phyloP scores from a whole-genome alignment of 30 jellyfish, hydroid and myxozoan genomes.

The Mastigias papua region DNA sequence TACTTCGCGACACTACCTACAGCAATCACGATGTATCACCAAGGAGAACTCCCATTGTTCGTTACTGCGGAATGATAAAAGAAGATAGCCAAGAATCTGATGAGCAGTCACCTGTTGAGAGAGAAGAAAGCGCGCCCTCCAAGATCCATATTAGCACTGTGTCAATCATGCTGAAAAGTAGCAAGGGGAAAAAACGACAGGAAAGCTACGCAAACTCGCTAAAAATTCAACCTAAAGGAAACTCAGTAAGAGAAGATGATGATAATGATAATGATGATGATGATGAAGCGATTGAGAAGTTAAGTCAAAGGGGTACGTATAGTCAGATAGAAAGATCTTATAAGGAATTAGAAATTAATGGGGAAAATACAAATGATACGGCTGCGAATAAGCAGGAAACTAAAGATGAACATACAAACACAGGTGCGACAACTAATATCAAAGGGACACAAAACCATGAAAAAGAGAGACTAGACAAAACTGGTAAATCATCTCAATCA shows the following conservation, averaged over 20 bases:
- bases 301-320: not conserved
- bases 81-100: constrained; percentile 62
- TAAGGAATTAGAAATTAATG: not conserved
- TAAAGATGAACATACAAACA: not conserved
- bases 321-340: not conserved
- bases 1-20: not conserved
- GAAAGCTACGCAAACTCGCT: not conserved
- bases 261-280: not conserved
- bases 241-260: not conserved
- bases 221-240: too few relatives aligned
- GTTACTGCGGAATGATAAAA: constrained; percentile 49
- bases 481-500: not conserved
- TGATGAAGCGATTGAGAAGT: not conserved
- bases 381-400: not conserved
- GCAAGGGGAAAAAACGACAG: constrained; percentile 23
- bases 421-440: not conserved
- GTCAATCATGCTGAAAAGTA: constrained; percentile 21
- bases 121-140: not conserved
- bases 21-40: not conserved
- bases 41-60: constrained; percentile 31
- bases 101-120: not conserved
- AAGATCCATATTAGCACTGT: constrained; percentile 60
- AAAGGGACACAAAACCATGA: not conserved
- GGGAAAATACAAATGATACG: not conserved
- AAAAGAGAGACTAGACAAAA: not conserved